Base-by-base conservation (phyloP, 2,888 invertebrate genomes). In the Julus scandinavius region DNA sequence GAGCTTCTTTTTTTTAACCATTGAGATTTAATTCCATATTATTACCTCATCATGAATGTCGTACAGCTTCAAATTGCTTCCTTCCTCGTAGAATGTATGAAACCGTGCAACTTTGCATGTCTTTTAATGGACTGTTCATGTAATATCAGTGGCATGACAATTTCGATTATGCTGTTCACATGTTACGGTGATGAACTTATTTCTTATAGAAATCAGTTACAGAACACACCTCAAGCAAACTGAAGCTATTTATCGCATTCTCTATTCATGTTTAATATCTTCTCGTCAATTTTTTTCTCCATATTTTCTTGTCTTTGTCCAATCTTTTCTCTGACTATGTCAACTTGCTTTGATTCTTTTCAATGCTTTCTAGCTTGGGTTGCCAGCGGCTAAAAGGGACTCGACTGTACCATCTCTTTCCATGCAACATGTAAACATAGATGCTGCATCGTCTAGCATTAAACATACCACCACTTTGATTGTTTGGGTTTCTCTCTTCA, bases 371-470 rank as follows among this genome's bases (percentile, higher is more conserved):
- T n/a, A 88, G 88, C 88, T 88, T 88, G 88, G 88, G 84, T 88
- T 49, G 88, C 88, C 88, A 88, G 88, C 85, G 88, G 88, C 58
- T 88, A 88, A 85, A 50, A 29, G 58, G 58, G n/a, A 54, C 58
- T 58, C 87, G 87, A 38, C 87, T 87, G 40, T 29, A 58, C 87
- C 87, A 87, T 87, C 87, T 87, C 45, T 87, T 49, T 87, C 87
- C 83, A 72, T 80, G 80, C 87, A 87, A 87, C 83, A 45, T 50
- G 80, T 87, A 87, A 87, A 72, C 50, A 63, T 80, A 72, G 80
- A 87, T 87, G 87, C 87, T 80, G 87, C 87, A 87, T 87, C 83
- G 83, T 87, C 87, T 87, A 83, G 87, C 87, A 87, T 87, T 87
- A 58, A 87, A 87, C 87, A 87, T 54, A 54, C 20, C 54, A 54